Conservation (phyloP, 92 coral and sea anemone species). For the Meandrina meandrites region DNA sequence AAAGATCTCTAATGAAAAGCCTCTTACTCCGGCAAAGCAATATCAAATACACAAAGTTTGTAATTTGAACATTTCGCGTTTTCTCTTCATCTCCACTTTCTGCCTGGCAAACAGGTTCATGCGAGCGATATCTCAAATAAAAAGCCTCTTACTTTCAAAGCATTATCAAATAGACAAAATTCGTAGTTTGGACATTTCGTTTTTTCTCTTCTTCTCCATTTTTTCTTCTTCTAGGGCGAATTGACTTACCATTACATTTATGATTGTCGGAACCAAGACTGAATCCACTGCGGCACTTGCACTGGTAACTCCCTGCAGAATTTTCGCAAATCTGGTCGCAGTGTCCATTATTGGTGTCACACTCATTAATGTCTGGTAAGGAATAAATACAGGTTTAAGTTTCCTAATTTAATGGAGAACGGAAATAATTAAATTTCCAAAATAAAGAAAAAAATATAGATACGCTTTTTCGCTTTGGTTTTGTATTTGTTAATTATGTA, state of each 20-base stretch:
- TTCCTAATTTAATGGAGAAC: too few species aligned
- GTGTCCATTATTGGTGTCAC: conserved; percentile 43
- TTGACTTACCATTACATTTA: conserved; percentile 48
- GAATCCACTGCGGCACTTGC: conserved; percentile 59
- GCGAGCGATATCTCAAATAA: too few species aligned
- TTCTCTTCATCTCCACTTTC: neutral
- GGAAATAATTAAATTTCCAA: too few species aligned
- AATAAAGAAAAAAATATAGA: too few species aligned
- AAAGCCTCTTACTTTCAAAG: too few species aligned
- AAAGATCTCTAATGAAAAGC: too few species aligned
- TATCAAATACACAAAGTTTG: neutral
- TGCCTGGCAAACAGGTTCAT: too few species aligned
- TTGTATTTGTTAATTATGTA: too few species aligned
- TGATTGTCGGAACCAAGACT: conserved; percentile 35
- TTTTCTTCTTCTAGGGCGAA: neutral
- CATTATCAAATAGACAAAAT: neutral
- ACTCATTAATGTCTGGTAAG: conserved; percentile 62
- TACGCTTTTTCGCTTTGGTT: too few species aligned
- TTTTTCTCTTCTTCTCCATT: neutral
- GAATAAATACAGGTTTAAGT: too few species aligned
- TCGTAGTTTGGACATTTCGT: neutral
- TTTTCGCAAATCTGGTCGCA: conserved; percentile 60
- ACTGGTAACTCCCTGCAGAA: conserved; percentile 45
- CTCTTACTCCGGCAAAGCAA: too few species aligned
- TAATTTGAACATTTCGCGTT: neutral